Conservation (phyloP, 2,797 vertebrate species). For the Brotula barbata region DNA sequence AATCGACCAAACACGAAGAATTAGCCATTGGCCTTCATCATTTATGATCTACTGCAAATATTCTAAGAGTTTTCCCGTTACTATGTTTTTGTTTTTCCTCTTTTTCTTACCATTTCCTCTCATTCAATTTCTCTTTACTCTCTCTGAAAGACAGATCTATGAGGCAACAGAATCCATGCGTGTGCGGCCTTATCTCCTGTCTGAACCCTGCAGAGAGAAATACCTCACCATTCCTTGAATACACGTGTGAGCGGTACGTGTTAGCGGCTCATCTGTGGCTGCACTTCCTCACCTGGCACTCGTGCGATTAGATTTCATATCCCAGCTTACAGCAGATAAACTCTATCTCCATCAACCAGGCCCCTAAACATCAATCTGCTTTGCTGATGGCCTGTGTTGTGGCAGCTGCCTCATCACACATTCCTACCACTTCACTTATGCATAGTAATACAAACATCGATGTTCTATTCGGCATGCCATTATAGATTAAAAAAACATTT, state of each 20-base stretch:
- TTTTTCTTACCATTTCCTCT: conserved; percentile 38
- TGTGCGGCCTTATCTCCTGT: conserved; percentile 71
- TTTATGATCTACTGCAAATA: conserved; percentile 41
- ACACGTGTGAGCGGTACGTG: conserved; percentile 68
- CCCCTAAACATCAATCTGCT: conserved; percentile 72
- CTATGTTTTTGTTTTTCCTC: conserved; percentile 37
- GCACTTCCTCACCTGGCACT: conserved; percentile 78
- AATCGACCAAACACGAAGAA: conserved; percentile 39
- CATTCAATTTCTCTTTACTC: conserved; percentile 57
- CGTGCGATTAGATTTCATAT: conserved; percentile 79
- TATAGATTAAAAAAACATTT: conserved; percentile 46
- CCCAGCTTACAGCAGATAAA: conserved; percentile 75
- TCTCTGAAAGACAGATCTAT: conserved; percentile 63
- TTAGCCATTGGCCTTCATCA: conserved; percentile 50
- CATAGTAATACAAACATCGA: conserved; percentile 59
- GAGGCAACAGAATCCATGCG: conserved; percentile 70
- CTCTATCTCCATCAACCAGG: conserved; percentile 79
- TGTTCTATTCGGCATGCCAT: conserved; percentile 45
- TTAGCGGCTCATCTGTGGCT: conserved; percentile 73
- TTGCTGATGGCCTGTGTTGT: conserved; percentile 61
- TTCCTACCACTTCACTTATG: conserved; percentile 43
- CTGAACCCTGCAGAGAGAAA: conserved; percentile 68
- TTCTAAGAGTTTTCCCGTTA: conserved; percentile 63
- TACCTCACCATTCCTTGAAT: conserved; percentile 77
- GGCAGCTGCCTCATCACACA: conserved; percentile 47